Base-by-base conservation (phyloP, 2,113 vertebrate species). In the Polypterus bichir region DNA sequence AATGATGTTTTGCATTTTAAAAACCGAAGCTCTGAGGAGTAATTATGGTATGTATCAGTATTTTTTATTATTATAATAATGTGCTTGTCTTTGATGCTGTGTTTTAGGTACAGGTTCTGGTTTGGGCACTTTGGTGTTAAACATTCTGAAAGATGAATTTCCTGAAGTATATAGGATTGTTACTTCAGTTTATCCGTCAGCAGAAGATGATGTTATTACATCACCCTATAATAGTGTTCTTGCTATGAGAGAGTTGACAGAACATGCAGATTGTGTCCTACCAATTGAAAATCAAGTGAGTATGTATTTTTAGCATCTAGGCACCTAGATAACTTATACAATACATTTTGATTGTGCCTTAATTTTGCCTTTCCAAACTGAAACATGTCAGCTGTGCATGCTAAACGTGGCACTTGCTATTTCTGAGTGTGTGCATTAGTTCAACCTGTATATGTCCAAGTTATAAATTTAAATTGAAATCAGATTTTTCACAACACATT, bases 201-300 rank as follows among this genome's bases (percentile, higher is more conserved):
- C 75, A 9, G 94, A 97, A 64, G 95, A 99, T 60, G 96, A 99
- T 67, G 96, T 99, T 66, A 81, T 99, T 74, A 98, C 93, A 3
- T 99, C 95, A 49, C 95, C 96, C 0, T 99, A 99, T 69, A 99
- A 99, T 81, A 97, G 89, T 54, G 78, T 94, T 10, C 86, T 99
- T 73, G 92, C 95, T 67, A 95, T 96, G 93, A 91, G 81, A 59
- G 93, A 95, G 68, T 91, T 99, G 27, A 94, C 83, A 3, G 93
- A 99, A 69, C 91, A 91, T 9, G 94, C 94, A 3, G 88, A 98
- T 76, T 99, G 94, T 73, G 95, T 98, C 5, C 72, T 98, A 49
- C 93, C 93, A 48, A 83, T 97, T 55, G 96, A 97, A 73, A 98
- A 99, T 71, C 91, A 97, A 82, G 96, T 97, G 71, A 82, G 84